Evolutionary conservation across 2,797 vertebrate species (phyloP), one percentile per base, ranked within the genome.

Genomic region (Pseudotriccus pelzelni): DNA sequence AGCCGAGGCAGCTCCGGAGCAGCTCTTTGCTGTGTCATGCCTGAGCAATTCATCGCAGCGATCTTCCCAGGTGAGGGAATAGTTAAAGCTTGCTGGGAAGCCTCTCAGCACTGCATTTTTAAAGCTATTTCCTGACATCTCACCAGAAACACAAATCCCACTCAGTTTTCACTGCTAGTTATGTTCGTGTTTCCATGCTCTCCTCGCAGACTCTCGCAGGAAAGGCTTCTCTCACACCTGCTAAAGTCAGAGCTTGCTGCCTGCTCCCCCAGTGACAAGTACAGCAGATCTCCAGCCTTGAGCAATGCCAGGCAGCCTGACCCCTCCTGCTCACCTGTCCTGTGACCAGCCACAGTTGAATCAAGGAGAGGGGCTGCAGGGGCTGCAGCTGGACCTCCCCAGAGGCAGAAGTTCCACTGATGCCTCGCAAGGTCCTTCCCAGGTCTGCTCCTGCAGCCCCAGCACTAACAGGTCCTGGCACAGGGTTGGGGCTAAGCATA

Each of bases 141-240:
- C 91, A 97, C 94, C 89, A 96, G 92, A 93, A 97, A 95, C 94
- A 93, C 87, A 95, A 79, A 95, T 96, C 93, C 96, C 93, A 95
- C 94, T 96, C 94, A 94, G 85, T 96, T 97, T 96, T 95, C 70
- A 3, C 91, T 95, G 92, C 89, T 91, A 79, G 87, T 70, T 92
- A 30, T 94, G 86, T 80, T 96, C 95, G 5, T 79, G 88, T 94
- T 96, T 94, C 92, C 93, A 95, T 37, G 91, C 92, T 94, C 90
- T 74, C 84, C 88, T 86, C 50, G 2, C 91, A 95, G 93, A 68
- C 94, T 93, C 92, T 75, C 63, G 46, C 76, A 94, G 91, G 91
- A 92, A 93, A 95, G 90, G 82, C 87, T 97, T 95, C 91, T 94
- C 95, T 94, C 87, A 59, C 91, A 87, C 95, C 89, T 96, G 91